These are phyloP conservation scores for Syrmaticus mikado DNA, from an alignment of 2,113 vertebrate genomes.

Conservation along the genomic window DNA sequence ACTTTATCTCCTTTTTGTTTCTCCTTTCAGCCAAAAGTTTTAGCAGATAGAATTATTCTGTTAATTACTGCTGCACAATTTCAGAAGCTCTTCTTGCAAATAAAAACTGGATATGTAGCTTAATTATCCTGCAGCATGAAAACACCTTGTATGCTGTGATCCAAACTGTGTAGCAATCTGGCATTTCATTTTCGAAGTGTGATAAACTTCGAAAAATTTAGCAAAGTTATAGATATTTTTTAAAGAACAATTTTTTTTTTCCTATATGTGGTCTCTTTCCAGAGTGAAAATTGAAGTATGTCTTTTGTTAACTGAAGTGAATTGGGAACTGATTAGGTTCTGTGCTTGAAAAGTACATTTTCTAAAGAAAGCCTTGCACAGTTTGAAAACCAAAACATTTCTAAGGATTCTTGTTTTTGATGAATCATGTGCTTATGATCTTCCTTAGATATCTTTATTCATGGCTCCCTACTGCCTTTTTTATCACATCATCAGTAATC, in stretches of 20 bases:
- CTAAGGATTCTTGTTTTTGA: conserved; percentile 6
- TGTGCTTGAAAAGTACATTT: not conserved
- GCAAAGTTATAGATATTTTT: not conserved
- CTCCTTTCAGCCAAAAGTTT: not conserved
- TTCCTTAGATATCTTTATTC: conserved; percentile 28
- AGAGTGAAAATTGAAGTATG: not conserved
- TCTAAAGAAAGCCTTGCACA: not conserved
- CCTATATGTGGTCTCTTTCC: not conserved
- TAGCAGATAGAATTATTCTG: not conserved
- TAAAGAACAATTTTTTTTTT: not conserved
- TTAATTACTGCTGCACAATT: not conserved
- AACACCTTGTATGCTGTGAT: not conserved
- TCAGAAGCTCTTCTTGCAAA: not conserved
- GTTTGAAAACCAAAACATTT: not conserved
- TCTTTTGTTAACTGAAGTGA: not conserved
- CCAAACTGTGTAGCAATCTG: not conserved
- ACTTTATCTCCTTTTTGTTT: not conserved
- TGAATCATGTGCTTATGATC: conserved; percentile 28
- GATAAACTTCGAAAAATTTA: not conserved
- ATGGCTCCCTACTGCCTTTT: conserved; percentile 19
- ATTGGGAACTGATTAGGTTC: not conserved
- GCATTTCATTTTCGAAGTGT: not conserved
- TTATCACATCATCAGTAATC: conserved; percentile 41
- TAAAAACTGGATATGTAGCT: not conserved
- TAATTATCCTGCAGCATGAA: not conserved